A percentile compares a stretch with the other conserved stretches of the same genome.
Evolutionary conservation across 23 tunicate species (phyloP).

Genomic region (Trididemnum nubilum): DNA sequence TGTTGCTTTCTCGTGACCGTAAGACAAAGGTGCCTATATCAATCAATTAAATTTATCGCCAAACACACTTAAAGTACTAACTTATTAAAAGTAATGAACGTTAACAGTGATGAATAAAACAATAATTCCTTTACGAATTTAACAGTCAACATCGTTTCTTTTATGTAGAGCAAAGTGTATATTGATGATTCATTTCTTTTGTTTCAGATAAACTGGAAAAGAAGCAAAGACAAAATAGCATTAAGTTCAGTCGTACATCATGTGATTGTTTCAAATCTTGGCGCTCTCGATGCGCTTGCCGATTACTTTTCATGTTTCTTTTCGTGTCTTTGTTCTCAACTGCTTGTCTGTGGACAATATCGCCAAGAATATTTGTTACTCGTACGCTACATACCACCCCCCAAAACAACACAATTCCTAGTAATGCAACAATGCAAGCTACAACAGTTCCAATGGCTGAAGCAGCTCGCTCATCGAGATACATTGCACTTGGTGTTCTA

Average conservation of each 20-base stretch:
- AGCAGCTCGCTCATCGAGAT: neutral
- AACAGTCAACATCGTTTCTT: no score
- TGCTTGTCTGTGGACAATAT: neutral
- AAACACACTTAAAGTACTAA: no score
- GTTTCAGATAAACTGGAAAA: constrained; percentile 6
- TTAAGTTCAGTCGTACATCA: neutral
- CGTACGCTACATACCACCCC: neutral
- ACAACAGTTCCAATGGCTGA: neutral
- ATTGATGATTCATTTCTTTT: neutral
- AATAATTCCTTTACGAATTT: no score
- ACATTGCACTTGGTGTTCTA: neutral
- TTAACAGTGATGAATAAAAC: no score
- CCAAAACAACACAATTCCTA: neutral
- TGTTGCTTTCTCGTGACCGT: no score
- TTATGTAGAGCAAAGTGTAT: neutral
- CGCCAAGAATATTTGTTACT: constrained; percentile 1
- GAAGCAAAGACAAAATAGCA: neutral
- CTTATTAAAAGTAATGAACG: no score
- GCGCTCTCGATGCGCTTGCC: neutral
- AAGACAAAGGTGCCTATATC: no score
- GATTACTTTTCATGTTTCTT: neutral
- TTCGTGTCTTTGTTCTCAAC: neutral
- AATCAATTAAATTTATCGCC: no score
- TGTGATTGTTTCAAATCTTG: neutral
- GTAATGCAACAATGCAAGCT: neutral